Evolutionary conservation across 1,140 invertebrate genomes (phyloP), one percentile per base, ranked within the genome.

Genomic region (Drosophila repleta): DNA sequence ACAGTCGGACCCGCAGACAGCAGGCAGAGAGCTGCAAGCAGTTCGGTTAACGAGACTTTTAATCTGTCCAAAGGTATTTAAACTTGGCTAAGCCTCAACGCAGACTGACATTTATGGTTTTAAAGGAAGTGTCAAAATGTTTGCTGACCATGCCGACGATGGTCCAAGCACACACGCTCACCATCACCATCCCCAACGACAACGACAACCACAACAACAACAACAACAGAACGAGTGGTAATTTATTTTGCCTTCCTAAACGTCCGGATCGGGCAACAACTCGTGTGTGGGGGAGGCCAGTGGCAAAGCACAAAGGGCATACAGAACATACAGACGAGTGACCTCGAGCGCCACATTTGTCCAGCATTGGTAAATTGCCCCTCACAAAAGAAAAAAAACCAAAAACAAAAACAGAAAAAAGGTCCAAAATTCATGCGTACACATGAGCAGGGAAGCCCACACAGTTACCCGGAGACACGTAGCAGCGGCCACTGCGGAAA

Each of bases 61-160:
- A 90, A 90, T 89, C 89, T 90, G 89, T 90, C 89, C 69, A 90
- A 80, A 90, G 89, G 89, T 90, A 90, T 90, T 90, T 90, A 90
- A 90, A 90, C 71, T 89, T 89, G 69, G 72, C 81, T 82, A 83
- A 90, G 80, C 82, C 87, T 89, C 73, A 90, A 87, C 87, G 73
- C 81, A 83, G 87, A 83, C 87, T 90, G 87, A 90, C 87, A 87
- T 83, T 90, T 90, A 90, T 90, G 87, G 87, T 90, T 90, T 90
- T 81, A 79, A 77, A 83, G 87, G 76, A 90, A 90, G 87, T 90
- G 87, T 90, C 87, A 87, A 87, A 90, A 90, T 90, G 87, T 90
- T 90, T 90, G 87, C 83, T 90, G n/a, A n/a, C n/a, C n/a, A n/a
- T n/a, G 72, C 76, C 84, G 67, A 79, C 83, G 71, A 79, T 69